These are phyloP conservation scores for Cygnus buccinator DNA, from an alignment of 2,113 vertebrate genomes.

Conservation along the genomic window DNA sequence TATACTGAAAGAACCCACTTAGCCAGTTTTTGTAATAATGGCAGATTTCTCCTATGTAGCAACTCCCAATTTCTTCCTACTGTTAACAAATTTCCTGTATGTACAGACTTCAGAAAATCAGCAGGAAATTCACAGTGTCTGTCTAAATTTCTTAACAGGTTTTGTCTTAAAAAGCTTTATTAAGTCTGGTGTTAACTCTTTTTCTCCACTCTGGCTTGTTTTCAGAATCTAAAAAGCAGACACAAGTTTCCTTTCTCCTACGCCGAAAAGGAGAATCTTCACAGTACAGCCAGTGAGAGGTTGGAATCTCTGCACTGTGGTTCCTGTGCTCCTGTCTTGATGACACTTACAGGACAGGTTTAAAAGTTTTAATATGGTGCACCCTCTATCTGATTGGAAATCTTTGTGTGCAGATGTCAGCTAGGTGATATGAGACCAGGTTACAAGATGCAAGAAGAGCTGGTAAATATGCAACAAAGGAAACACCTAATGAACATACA, in stretches of 20 bases:
- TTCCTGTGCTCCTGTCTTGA: constrained; percentile 83
- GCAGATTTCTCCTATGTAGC: constrained; percentile 83
- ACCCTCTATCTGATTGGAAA: constrained; percentile 62
- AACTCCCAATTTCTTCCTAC: constrained; percentile 78
- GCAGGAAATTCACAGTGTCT: constrained; percentile 80
- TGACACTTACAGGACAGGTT: constrained; percentile 79
- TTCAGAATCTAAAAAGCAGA: constrained; percentile 87
- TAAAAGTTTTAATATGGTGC: constrained; percentile 78
- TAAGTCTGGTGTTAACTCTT: constrained; percentile 86
- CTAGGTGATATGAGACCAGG: constrained; percentile 57
- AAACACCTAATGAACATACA: constrained; percentile 39
- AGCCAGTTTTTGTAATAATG: constrained; percentile 83
- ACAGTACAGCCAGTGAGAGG: constrained; percentile 83
- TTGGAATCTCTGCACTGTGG: constrained; percentile 82
- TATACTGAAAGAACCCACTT: constrained; percentile 77
- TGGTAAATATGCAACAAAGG: constrained; percentile 57
- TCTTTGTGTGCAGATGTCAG: constrained; percentile 64
- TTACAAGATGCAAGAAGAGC: constrained; percentile 55
- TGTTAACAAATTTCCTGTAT: constrained; percentile 72
- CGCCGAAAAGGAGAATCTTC: constrained; percentile 82
- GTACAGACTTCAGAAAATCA: constrained; percentile 79
- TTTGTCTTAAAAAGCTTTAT: constrained; percentile 86
- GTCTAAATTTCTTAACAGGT: constrained; percentile 81
- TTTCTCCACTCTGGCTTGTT: constrained; percentile 85
- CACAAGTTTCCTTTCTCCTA: constrained; percentile 86